Percentiles rank a stretch among this genome's conserved stretches.
Evolutionary conservation across 2,888 invertebrate species (phyloP).

Genomic region (Drosophila suboccidentalis): DNA sequence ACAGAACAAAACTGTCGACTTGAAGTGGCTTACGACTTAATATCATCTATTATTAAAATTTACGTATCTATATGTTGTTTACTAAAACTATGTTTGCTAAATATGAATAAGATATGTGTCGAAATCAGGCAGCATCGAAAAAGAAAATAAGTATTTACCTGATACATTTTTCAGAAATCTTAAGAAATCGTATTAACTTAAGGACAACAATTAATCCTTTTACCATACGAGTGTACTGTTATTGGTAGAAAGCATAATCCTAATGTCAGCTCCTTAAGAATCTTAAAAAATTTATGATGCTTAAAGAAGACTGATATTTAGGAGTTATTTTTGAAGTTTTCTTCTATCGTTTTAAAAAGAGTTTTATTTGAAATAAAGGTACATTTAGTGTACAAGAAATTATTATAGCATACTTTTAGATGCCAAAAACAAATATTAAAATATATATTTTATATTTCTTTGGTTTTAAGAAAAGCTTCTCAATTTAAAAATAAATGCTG

Average conservation of each 20-base stretch:
- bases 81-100: too few species aligned
- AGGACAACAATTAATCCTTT: too few species aligned
- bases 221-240: too few species aligned
- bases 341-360: background rate
- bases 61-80: too few species aligned
- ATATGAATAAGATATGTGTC: too few species aligned
- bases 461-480: background rate
- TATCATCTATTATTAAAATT: too few species aligned
- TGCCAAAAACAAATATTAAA: background rate
- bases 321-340: background rate
- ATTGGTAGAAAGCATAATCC: too few species aligned
- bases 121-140: too few species aligned
- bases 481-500: background rate
- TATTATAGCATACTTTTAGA: slow-evolving; percentile 27
- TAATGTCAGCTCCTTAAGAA: too few species aligned
- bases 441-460: background rate
- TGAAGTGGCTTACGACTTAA: background rate
- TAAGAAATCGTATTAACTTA: background rate
- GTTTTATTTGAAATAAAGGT: background rate
- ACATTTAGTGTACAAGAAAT: too few species aligned
- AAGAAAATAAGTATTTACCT: too few species aligned
- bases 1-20: background rate
- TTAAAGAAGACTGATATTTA: background rate
- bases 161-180: background rate
- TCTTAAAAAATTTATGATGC: too few species aligned